Conservation (phyloP, 1,140 invertebrate species). For the Drosophila melanica region DNA sequence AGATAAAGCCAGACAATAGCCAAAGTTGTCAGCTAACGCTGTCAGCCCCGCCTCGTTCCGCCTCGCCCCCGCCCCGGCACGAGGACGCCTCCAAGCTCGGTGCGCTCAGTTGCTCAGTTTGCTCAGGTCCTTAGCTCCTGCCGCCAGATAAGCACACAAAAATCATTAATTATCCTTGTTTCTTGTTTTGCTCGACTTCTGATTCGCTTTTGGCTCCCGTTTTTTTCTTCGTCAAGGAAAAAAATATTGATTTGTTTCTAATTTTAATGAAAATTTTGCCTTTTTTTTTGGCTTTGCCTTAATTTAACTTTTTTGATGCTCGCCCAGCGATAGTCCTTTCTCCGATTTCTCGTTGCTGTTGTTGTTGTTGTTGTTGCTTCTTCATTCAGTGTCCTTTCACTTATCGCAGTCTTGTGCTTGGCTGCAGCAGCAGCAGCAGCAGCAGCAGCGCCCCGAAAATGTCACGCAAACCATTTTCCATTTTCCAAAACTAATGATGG, state of each 20-base stretch:
- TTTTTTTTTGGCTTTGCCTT: slow-evolving; percentile 57
- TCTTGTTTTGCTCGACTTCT: slow-evolving; percentile 81
- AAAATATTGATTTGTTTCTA: slow-evolving; percentile 83
- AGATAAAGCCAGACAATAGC: slow-evolving; percentile 80
- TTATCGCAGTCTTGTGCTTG: slow-evolving; percentile 78
- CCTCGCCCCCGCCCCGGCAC: background rate
- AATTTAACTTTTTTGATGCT: slow-evolving; percentile 82
- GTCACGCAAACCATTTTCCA: slow-evolving; percentile 69
- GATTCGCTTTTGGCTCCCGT: slow-evolving; percentile 48
- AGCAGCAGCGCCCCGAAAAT: slow-evolving; percentile 59
- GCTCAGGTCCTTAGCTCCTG: slow-evolving; percentile 22
- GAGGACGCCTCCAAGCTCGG: background rate
- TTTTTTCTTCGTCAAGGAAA: slow-evolving; percentile 32
- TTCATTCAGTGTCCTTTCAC: slow-evolving; percentile 53
- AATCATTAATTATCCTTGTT: slow-evolving; percentile 84
- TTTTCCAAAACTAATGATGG: slow-evolving; percentile 75
- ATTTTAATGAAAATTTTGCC: slow-evolving; percentile 80
- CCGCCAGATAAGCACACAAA: slow-evolving; percentile 75
- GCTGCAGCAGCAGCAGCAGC: slow-evolving; percentile 51
- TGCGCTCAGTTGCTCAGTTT: background rate
- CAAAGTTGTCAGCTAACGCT: slow-evolving; percentile 64
- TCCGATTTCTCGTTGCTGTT: background rate
- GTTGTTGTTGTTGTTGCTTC: slow-evolving; percentile 11
- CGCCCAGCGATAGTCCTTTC: slow-evolving; percentile 61
- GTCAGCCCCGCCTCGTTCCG: background rate